These are phyloP conservation scores for Symphodus melops DNA, from an alignment of 2,113 vertebrate species.

Conservation along the genomic window DNA sequence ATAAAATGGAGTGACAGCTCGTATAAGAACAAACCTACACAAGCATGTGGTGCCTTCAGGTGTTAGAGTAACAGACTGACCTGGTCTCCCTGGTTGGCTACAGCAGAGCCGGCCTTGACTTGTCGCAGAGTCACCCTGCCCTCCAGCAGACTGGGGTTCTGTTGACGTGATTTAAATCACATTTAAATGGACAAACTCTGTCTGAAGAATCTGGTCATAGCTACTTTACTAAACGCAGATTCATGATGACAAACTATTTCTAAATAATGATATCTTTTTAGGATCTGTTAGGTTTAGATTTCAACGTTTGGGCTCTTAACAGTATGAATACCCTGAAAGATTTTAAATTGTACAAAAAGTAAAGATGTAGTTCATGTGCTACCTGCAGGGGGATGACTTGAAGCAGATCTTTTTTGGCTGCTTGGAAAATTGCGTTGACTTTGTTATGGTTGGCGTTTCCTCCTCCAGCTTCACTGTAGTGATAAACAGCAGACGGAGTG, in stretches of 20 bases:
- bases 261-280: no score
- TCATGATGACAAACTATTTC: no score
- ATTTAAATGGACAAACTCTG: background rate
- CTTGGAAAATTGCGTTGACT: constrained; percentile 87
- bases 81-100: constrained; percentile 94
- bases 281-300: no score
- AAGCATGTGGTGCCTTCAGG: no score
- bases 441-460: constrained; percentile 77
- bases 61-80: constrained; percentile 69
- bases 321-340: no score
- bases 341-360: background rate
- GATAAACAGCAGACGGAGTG: constrained; percentile 86
- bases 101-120: constrained; percentile 88
- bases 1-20: no score
- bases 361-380: background rate
- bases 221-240: background rate
- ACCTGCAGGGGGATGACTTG: constrained; percentile 90
- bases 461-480: constrained; percentile 78
- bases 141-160: constrained; percentile 89
- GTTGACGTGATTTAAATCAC: background rate
- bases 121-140: constrained; percentile 90
- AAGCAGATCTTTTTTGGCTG: constrained; percentile 92
- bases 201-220: background rate
- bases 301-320: no score
- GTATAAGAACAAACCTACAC: no score